These are phyloP conservation scores for Tapirus terrestris DNA, from an alignment of 2,113 vertebrate genomes.

Conservation along the genomic window DNA sequence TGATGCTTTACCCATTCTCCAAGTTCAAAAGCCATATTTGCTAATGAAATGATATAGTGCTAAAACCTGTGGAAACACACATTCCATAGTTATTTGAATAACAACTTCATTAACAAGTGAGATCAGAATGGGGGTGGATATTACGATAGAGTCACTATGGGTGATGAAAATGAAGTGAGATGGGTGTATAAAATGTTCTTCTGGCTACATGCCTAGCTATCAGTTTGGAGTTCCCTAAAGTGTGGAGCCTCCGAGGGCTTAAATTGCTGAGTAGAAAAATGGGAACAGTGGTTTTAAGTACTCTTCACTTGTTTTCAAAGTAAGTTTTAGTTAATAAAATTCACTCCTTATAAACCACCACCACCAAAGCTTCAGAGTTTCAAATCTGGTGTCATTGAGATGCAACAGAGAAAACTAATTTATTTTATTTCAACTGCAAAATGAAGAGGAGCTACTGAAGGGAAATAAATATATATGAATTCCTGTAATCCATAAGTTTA, in stretches of 20 bases:
- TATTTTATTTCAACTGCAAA: neutral
- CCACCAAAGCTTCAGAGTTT: neutral
- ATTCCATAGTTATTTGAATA: neutral
- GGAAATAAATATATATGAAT: neutral
- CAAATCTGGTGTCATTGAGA: neutral
- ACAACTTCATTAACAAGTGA: slow-evolving; percentile 34
- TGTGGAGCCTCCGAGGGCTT: neutral
- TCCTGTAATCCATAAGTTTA: neutral
- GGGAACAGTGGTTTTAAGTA: neutral
- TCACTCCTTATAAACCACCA: slow-evolving; percentile 4
- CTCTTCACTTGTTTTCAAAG: neutral
- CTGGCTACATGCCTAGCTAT: neutral
- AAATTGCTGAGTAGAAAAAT: slow-evolving; percentile 21
- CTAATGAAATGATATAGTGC: slow-evolving; percentile 2
- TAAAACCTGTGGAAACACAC: slow-evolving; percentile 23
- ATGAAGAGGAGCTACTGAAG: neutral
- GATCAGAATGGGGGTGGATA: neutral
- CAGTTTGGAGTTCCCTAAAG: neutral
- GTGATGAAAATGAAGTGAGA: neutral
- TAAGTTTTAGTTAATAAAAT: slow-evolving; percentile 50
- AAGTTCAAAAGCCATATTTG: neutral
- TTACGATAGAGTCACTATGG: neutral
- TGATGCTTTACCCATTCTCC: neutral
- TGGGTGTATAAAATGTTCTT: slow-evolving; percentile 1
- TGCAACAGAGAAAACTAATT: neutral